Percentiles rank a stretch among this genome's conserved stretches.
These are phyloP conservation scores for Premnoplex brunnescens DNA, from an alignment of 2,797 vertebrate species.

Conservation along the genomic window DNA sequence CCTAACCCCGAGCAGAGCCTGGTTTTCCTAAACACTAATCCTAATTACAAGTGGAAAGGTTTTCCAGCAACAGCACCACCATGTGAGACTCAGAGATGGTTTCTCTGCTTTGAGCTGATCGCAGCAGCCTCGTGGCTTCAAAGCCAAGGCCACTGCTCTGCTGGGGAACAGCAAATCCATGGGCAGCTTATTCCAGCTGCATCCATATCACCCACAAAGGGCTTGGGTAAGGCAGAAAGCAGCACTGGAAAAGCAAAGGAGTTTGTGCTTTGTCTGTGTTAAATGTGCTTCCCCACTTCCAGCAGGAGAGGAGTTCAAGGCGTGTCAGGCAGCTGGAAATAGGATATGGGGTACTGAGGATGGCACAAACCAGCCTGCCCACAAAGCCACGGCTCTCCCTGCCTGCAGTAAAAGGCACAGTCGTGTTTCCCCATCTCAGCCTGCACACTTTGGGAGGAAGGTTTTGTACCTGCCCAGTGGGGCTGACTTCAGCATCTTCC, in stretches of 20 bases:
- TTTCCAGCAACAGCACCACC: conserved; percentile 19
- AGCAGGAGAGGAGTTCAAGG: background rate
- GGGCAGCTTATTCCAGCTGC: background rate
- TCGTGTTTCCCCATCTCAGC: background rate
- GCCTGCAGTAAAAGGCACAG: background rate
- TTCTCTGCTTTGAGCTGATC: background rate
- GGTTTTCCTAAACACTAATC: background rate
- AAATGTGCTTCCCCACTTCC: background rate
- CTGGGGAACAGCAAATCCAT: background rate
- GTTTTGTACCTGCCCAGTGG: background rate
- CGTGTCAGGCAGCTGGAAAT: background rate
- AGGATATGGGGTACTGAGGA: background rate
- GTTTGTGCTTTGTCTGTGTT: background rate
- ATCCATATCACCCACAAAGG: background rate
- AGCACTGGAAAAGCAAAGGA: background rate
- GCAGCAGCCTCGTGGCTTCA: background rate
- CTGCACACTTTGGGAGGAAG: accelerated
- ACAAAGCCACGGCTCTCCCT: background rate
- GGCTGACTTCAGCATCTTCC: background rate
- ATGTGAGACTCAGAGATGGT: background rate
- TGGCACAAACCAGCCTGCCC: background rate
- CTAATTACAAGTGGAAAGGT: background rate
- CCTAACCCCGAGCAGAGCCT: background rate
- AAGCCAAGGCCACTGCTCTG: background rate
- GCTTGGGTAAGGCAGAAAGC: background rate